Percentiles rank a stretch among this genome's conserved stretches.
These are phyloP conservation scores for Aphrophora alni DNA, from an alignment of 2,888 invertebrate species.

Conservation along the genomic window DNA sequence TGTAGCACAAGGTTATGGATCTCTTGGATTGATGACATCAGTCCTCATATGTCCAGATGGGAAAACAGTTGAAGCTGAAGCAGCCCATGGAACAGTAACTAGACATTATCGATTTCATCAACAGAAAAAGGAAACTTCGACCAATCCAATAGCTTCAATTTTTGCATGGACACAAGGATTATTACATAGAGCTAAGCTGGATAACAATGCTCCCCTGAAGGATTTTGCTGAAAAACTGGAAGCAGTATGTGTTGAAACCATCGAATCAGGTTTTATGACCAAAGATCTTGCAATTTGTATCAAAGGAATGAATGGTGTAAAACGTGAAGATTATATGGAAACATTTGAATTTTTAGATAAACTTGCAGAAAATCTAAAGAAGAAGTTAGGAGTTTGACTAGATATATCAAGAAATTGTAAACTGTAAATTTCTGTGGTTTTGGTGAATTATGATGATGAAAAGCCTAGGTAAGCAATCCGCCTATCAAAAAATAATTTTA, in stretches of 20 bases:
- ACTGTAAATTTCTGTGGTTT: background rate
- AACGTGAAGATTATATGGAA: constrained; percentile 87
- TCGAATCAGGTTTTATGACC: constrained; percentile 95
- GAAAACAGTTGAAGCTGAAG: constrained; percentile 97
- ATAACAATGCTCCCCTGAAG: constrained; percentile 77
- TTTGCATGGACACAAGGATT: constrained; percentile 98
- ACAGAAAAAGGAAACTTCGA: constrained; percentile 97
- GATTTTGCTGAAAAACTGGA: constrained; percentile 88
- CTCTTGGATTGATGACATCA: constrained; percentile 97
- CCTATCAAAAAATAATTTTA: too few species aligned
- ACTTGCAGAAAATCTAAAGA: constrained; percentile 85
- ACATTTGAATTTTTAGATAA: constrained; percentile 98
- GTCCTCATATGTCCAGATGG: constrained; percentile 97
- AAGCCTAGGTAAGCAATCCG: too few species aligned
- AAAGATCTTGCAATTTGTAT: constrained; percentile 99
- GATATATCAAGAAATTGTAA: background rate
- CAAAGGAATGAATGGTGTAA: constrained; percentile 82
- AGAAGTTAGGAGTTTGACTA: constrained; percentile 58
- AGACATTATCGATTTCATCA: constrained; percentile 88
- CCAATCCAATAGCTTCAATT: constrained; percentile 98
- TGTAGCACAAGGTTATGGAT: constrained; percentile 96
- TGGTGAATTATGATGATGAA: background rate
- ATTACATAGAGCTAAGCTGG: constrained; percentile 92
- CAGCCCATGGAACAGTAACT: constrained; percentile 97
- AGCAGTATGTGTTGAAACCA: constrained; percentile 90